Evolutionary conservation across 92 coral and sea anemone species (phyloP).

Genomic region (Phenganax subtilis): DNA sequence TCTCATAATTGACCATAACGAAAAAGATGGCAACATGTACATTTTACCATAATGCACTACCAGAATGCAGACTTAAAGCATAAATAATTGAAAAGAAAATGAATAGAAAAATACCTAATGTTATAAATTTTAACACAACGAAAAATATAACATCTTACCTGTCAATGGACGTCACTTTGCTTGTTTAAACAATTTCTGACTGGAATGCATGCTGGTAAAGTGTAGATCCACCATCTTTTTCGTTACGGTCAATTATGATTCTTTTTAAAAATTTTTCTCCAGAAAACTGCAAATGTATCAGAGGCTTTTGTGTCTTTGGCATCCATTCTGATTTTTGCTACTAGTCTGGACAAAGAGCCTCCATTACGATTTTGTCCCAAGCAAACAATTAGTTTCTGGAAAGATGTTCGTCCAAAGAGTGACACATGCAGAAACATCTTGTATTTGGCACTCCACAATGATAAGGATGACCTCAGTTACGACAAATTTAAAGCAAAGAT

Average conservation of each 20-base stretch:
- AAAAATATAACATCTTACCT: no score
- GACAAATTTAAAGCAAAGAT: slow-evolving; percentile 7
- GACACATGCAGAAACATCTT: slow-evolving; percentile 19
- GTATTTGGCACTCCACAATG: slow-evolving; percentile 11
- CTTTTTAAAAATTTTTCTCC: no score
- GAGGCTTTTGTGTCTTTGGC: slow-evolving; percentile 8
- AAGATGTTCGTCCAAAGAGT: slow-evolving; percentile 18
- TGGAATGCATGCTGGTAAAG: no score
- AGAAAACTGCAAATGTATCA: not conserved
- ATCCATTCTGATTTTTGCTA: slow-evolving; percentile 21
- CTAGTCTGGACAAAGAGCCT: not conserved
- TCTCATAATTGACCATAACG: not conserved
- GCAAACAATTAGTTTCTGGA: not conserved
- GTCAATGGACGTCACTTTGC: no score
- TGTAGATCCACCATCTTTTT: no score
- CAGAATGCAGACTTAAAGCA: not conserved
- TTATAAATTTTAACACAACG: no score
- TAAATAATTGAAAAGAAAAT: not conserved
- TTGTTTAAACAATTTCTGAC: no score
- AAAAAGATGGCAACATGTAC: not conserved
- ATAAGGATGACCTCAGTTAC: not conserved
- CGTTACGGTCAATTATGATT: no score
- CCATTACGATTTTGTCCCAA: slow-evolving; percentile 17
- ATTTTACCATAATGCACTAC: not conserved
- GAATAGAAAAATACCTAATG: no score